Evolutionary conservation across 1,140 invertebrate genomes (phyloP), one percentile per base, ranked within the genome.

Genomic region (Caenorhabditis inopinata): DNA sequence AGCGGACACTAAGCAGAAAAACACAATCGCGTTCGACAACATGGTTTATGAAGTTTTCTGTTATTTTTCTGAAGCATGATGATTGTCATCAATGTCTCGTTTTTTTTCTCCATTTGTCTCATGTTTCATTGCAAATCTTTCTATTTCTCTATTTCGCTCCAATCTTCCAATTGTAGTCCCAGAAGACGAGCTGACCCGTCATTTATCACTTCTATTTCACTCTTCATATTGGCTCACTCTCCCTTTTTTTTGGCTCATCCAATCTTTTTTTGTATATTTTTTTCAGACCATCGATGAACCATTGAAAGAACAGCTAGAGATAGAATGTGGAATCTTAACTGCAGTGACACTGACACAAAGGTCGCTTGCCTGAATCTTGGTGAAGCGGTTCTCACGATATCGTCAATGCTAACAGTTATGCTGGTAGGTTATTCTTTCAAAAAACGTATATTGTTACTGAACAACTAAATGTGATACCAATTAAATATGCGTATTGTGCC

Each of bases 381-480:
- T 16, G 85, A 85, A 42, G 87, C 87, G 5, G 82, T 88, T 48
- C 74, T 84, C 38, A 88, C 86, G n/a, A 82, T 87, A 35, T 82
- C 87, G 11, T 83, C 79, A 47, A 84, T 88, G 83, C 82, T 88
- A 6, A 82, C 82, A 74, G 87, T 89, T 35, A 87, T 87, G 87
- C 78, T 87, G 80, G 86, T 88, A 73, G 77, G 84, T 80, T 18
- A 7, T 23, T 25, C 62, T 2, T 27, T 35, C 6, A 14, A 42
- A 42, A 42, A 42, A 42, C 5, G 7, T 16, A 18, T 21, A 12
- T 16, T 38, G 9, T 1, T 1, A 68, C 25, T 48, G 21, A 32
- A 42, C 32, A 32, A n/a, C 46, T 74, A 27, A 29, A n/a, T n/a
- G n/a, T n/a, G 29, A 35, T 73, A 35, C 68, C 29, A 74, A 78